Percentiles rank a stretch among this genome's conserved stretches.
Conservation (phyloP, 1,140 invertebrate species). For the Papilio xuthus region DNA sequence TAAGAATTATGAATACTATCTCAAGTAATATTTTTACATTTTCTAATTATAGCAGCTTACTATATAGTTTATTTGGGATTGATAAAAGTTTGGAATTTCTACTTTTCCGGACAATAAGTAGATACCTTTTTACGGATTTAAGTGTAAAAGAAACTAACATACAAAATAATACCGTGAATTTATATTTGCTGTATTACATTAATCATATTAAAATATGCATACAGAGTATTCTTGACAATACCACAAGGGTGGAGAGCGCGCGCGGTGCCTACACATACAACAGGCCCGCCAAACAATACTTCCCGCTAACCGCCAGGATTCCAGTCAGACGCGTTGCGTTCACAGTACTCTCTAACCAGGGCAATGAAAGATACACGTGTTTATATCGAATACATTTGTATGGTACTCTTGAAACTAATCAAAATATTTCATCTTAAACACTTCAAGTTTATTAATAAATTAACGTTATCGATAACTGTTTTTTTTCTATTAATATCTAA, state of each 20-base stretch:
- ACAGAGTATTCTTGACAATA: constrained; percentile 65
- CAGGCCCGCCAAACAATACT: constrained; percentile 71
- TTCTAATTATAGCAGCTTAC: not conserved
- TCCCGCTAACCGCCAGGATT: constrained; percentile 48
- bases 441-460: constrained; percentile 37
- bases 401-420: constrained; percentile 39
- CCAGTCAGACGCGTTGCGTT: constrained; percentile 60
- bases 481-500: not conserved
- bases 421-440: constrained; percentile 31
- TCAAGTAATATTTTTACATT: not conserved
- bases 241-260: constrained; percentile 59
- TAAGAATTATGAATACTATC: no score
- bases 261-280: constrained; percentile 56
- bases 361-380: constrained; percentile 71
- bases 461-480: not conserved
- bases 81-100: no score
- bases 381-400: constrained; percentile 73
- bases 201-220: constrained; percentile 41
- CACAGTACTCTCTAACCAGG: constrained; percentile 70
- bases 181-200: no score
- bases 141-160: not conserved
- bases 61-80: no score
- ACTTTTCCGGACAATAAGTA: no score
- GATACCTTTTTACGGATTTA: no score
- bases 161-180: not conserved